phyloP scores from a whole-genome alignment of 1,140 invertebrate species.

The Pomacea maculata region DNA sequence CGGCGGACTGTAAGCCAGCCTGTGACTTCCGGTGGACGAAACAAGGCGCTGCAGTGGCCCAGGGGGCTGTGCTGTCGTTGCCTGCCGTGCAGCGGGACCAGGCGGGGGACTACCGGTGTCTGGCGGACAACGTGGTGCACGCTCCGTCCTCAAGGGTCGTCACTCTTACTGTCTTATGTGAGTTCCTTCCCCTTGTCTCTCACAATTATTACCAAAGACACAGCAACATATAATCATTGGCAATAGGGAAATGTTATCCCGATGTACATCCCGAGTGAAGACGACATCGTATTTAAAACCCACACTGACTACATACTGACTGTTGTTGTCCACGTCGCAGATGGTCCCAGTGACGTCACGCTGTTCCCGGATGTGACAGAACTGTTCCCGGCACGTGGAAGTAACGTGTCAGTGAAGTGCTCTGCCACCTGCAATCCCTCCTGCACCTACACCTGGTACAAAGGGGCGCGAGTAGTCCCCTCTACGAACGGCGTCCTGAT shows the following conservation, averaged over 20 bases:
- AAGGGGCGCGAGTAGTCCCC: neutral
- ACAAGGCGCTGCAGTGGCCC: neutral
- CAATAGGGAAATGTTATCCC: no score
- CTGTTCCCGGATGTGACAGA: conserved; percentile 15
- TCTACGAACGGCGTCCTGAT: neutral
- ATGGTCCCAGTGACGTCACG: neutral
- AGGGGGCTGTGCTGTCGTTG: conserved; percentile 5
- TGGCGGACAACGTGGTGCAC: conserved; percentile 10
- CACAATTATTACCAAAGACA: no score
- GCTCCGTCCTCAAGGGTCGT: conserved; percentile 2
- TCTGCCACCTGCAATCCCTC: conserved; percentile 9
- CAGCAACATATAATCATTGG: no score
- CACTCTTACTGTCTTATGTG: conserved; percentile 18
- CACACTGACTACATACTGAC: no score
- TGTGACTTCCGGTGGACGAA: conserved; percentile 15
- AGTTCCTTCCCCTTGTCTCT: neutral
- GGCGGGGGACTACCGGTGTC: conserved; percentile 15
- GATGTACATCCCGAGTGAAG: no score
- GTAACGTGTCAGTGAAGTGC: conserved; percentile 11
- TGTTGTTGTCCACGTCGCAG: neutral
- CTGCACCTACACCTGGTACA: conserved; percentile 19
- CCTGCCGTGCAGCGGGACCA: conserved; percentile 6
- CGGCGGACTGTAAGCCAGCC: conserved; percentile 21
- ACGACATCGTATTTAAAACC: no score
- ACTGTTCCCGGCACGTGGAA: conserved; percentile 1